Evolutionary conservation across 2,888 invertebrate genomes (phyloP).

Genomic region (Patella pellucida): DNA sequence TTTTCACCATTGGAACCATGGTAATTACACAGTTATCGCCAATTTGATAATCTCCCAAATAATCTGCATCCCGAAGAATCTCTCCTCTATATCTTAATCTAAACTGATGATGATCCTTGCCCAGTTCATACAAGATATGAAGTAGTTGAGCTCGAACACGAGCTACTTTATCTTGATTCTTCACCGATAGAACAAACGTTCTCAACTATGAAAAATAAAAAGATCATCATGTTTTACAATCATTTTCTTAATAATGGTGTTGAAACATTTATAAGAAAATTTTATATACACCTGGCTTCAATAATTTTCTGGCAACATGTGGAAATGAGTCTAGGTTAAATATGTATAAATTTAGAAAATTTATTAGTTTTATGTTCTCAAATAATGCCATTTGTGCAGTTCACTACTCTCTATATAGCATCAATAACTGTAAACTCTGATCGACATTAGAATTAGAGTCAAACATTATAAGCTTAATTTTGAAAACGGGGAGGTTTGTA

Average conservation of each 20-base stretch:
- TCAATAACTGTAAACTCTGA: too few species aligned
- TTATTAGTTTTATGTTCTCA: too few species aligned
- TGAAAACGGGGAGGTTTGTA: too few species aligned
- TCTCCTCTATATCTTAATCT: constrained; percentile 65
- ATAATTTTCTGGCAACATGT: too few species aligned
- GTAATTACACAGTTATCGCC: constrained; percentile 60
- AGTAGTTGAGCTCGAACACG: constrained; percentile 64
- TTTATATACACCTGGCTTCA: too few species aligned
- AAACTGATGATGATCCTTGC: constrained; percentile 64
- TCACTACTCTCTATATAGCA: too few species aligned
- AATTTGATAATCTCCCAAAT: constrained; percentile 61
- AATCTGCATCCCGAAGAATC: constrained; percentile 62
- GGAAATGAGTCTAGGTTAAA: too few species aligned
- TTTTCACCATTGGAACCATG: constrained; percentile 62
- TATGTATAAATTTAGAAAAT: too few species aligned
- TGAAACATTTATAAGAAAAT: neutral
- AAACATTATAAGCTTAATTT: too few species aligned
- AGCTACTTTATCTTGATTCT: constrained; percentile 60
- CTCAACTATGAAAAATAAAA: constrained; percentile 51
- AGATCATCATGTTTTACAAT: neutral
- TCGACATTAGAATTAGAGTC: too few species aligned
- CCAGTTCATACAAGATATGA: constrained; percentile 64
- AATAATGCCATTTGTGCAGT: too few species aligned
- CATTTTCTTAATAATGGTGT: neutral
- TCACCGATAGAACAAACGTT: constrained; percentile 62